These are phyloP conservation scores for Nannoperca obscura DNA, from an alignment of 2,797 vertebrate species.

Conservation along the genomic window DNA sequence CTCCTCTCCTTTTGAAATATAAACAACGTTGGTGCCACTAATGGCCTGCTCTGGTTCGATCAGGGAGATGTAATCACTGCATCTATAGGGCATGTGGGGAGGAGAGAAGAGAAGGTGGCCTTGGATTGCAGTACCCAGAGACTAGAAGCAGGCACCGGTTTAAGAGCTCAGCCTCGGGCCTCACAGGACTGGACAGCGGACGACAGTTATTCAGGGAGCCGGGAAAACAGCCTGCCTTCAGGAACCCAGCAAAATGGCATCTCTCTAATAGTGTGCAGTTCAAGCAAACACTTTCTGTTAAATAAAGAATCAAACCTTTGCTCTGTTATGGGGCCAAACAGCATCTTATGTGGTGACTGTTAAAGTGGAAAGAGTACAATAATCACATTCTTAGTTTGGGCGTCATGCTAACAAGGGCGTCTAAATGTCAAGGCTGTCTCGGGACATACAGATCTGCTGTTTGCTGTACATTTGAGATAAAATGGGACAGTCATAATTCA, in stretches of 20 bases:
- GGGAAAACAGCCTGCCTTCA: conserved; percentile 52
- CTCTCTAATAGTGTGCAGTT: conserved; percentile 50
- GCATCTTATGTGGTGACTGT: conserved; percentile 8
- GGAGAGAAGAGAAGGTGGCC: conserved; percentile 62
- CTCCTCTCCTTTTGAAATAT: conserved; percentile 27
- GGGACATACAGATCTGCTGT: conserved; percentile 35
- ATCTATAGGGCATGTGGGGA: conserved; percentile 60
- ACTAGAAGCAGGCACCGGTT: conserved; percentile 66
- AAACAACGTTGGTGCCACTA: conserved; percentile 37
- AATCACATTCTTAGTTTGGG: conserved; percentile 39
- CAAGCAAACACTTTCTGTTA: conserved; percentile 29
- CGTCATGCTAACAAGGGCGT: conserved; percentile 33
- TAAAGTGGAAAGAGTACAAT: conserved; percentile 12
- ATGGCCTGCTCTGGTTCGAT: conserved; percentile 54
- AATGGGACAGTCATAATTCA: conserved; percentile 41
- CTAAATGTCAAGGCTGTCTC: conserved; percentile 53
- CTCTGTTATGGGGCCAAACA: not conserved
- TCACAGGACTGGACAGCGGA: conserved; percentile 73
- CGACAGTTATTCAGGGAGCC: conserved; percentile 66
- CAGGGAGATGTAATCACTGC: conserved; percentile 78
- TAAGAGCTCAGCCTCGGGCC: conserved; percentile 70
- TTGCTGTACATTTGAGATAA: conserved; percentile 45
- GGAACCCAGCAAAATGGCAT: conserved; percentile 53
- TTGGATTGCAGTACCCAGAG: conserved; percentile 73
- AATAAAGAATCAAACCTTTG: conserved; percentile 33